Evolutionary conservation across 2,888 invertebrate species (phyloP).

Genomic region (Philereme transversata): DNA sequence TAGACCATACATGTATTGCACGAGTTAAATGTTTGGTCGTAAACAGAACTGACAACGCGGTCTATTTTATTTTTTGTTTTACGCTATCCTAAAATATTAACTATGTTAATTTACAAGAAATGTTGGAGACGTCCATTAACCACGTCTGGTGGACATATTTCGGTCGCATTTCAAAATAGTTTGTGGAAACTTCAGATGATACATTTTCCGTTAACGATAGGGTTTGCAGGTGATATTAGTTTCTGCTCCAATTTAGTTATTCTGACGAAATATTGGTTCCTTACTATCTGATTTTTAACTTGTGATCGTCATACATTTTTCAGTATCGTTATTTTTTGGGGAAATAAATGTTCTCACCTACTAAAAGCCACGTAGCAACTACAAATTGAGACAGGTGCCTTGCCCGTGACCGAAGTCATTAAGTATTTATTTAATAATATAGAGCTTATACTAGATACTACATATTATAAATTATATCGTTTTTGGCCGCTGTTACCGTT

Average conservation of each 20-base stretch:
- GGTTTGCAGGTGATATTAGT: slow-evolving; percentile 37
- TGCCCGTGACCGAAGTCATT: neutral
- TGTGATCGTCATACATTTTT: neutral
- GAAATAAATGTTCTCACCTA: neutral
- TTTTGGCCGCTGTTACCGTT: no score
- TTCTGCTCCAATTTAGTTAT: slow-evolving; percentile 31
- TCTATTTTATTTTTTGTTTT: slow-evolving; percentile 36
- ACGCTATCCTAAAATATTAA: slow-evolving; percentile 36
- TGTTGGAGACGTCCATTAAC: slow-evolving; percentile 57
- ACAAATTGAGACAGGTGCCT: neutral
- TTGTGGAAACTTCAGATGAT: slow-evolving; percentile 52
- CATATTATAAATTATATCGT: no score
- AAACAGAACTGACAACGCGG: slow-evolving; percentile 28
- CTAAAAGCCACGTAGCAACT: neutral
- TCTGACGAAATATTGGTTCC: slow-evolving; percentile 6
- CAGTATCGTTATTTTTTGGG: neutral
- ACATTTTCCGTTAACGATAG: slow-evolving; percentile 47
- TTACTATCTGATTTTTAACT: neutral
- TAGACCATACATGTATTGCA: slow-evolving; percentile 3
- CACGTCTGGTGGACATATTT: slow-evolving; percentile 61
- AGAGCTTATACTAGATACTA: no score
- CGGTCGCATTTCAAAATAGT: slow-evolving; percentile 65
- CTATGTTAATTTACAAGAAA: slow-evolving; percentile 48
- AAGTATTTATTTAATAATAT: neutral
- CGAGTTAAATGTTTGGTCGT: slow-evolving; percentile 19